These are phyloP conservation scores for Antrozous pallidus DNA, from an alignment of 2,797 vertebrate species.

Conservation along the genomic window DNA sequence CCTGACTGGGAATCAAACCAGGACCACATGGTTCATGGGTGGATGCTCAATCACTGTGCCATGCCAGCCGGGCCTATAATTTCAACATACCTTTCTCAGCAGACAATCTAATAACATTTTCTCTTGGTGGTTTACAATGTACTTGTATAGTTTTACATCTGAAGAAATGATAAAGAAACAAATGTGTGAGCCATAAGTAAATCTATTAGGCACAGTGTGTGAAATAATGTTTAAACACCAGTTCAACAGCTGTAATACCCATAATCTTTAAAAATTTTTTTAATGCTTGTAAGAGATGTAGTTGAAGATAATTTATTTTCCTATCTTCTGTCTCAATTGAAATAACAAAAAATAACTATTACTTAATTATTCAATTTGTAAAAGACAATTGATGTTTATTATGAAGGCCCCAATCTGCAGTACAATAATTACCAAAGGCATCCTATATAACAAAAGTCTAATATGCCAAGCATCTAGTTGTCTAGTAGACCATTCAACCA, in stretches of 20 bases:
- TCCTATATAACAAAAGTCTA: too few relatives aligned
- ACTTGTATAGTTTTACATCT: not conserved
- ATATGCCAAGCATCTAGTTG: too few relatives aligned
- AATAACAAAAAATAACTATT: constrained; percentile 38
- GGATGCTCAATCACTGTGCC: too few relatives aligned
- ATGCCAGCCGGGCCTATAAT: too few relatives aligned
- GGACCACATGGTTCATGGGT: too few relatives aligned
- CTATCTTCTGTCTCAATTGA: constrained; percentile 57
- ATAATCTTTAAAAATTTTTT: constrained; percentile 26
- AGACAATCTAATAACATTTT: constrained; percentile 56
- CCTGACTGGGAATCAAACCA: too few relatives aligned
- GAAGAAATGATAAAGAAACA: constrained; percentile 61
- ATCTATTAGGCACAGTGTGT: not conserved
- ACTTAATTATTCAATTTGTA: constrained; percentile 37
- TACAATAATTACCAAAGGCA: constrained; percentile 35
- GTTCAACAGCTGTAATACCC: constrained; percentile 10
- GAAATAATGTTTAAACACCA: constrained; percentile 62
- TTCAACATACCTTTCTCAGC: not conserved
- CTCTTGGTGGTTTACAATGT: constrained; percentile 37
- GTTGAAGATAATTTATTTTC: constrained; percentile 44
- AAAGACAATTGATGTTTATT: constrained; percentile 26
- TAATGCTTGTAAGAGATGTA: constrained; percentile 41
- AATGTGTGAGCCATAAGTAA: constrained; percentile 49
- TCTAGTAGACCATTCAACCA: too few relatives aligned
- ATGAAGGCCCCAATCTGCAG: not conserved